These are phyloP conservation scores for Dendrocincla fuliginosa DNA, from an alignment of 2,797 vertebrate genomes.

Conservation along the genomic window DNA sequence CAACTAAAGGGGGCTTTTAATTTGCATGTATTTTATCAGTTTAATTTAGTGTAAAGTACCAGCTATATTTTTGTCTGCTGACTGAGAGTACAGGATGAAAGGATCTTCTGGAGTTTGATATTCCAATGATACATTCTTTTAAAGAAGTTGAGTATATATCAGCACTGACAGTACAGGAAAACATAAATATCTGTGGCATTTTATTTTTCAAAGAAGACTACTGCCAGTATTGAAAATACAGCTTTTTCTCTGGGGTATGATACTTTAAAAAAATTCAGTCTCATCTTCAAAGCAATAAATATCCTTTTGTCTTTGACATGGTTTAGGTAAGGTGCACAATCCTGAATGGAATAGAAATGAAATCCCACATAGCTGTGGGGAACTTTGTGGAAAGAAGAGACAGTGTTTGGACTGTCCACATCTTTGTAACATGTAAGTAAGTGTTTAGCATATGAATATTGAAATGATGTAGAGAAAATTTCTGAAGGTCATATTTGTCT, in stretches of 20 bases:
- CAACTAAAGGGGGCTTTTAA: neutral
- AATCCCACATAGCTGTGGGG: slow-evolving; percentile 99
- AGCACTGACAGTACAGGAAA: neutral
- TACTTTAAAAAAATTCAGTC: neutral
- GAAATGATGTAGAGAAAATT: neutral
- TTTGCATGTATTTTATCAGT: neutral
- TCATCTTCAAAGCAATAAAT: neutral
- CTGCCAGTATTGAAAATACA: neutral
- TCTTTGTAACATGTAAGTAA: slow-evolving; percentile 96
- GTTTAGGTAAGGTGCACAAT: slow-evolving; percentile 91
- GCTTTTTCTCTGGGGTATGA: neutral
- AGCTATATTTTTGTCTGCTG: neutral
- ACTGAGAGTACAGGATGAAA: neutral
- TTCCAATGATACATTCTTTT: neutral
- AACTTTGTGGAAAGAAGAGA: slow-evolving; percentile 95
- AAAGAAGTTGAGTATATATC: neutral
- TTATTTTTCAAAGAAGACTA: neutral
- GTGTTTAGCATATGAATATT: neutral
- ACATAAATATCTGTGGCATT: neutral
- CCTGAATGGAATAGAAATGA: slow-evolving; percentile 97
- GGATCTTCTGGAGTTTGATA: neutral
- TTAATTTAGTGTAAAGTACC: neutral
- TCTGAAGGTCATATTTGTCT: neutral
- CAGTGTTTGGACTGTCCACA: slow-evolving; percentile 90
- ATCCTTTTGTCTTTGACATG: neutral